phyloP scores from a whole-genome alignment of 2,797 vertebrate species.

The Pangasius macronema region DNA sequence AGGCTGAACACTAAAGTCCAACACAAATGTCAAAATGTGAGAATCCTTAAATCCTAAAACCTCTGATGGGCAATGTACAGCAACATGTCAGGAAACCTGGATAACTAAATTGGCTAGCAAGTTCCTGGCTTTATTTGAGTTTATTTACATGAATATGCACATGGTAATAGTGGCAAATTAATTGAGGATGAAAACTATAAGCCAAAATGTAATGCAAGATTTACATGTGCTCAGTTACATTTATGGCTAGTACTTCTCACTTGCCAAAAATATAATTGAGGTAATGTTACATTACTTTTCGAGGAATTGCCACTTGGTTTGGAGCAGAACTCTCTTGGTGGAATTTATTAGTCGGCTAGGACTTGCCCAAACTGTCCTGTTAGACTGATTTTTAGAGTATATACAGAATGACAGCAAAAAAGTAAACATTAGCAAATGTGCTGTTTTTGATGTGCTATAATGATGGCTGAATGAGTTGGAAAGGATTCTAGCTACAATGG shows the following conservation, averaged over 20 bases:
- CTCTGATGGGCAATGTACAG: background rate
- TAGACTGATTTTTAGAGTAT: background rate
- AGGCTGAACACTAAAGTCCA: background rate
- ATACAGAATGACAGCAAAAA: background rate
- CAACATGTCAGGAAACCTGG: background rate
- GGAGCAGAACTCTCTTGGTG: background rate
- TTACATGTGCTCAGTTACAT: background rate
- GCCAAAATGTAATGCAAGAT: background rate
- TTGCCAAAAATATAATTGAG: background rate
- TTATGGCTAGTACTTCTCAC: background rate
- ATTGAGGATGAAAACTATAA: no score
- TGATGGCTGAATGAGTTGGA: background rate
- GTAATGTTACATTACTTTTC: background rate
- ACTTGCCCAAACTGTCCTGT: background rate
- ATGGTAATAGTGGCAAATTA: background rate
- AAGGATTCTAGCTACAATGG: background rate
- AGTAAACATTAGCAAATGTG: background rate
- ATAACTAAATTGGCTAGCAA: background rate
- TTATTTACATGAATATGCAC: background rate
- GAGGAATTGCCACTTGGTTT: background rate
- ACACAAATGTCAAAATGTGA: constrained; percentile 4
- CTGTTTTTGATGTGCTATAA: background rate
- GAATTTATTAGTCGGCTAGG: background rate
- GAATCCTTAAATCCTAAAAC: background rate
- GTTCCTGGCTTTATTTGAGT: background rate